Conservation (phyloP, 2,888 invertebrate species). For the Prostheceraeus crozeri region DNA sequence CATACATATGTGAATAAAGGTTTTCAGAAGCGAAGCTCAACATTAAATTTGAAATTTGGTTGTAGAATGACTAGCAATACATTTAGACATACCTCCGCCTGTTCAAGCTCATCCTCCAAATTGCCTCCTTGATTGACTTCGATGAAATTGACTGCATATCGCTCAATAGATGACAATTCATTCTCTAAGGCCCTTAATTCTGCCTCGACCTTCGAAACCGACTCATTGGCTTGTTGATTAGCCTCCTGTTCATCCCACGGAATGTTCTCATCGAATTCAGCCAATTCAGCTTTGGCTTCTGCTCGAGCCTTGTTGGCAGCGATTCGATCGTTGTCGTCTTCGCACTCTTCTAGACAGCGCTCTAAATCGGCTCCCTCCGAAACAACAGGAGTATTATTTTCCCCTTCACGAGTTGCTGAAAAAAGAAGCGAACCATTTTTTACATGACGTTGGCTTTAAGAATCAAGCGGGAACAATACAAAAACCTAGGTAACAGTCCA, state of each 20-base stretch:
- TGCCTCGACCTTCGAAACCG: slow-evolving; percentile 32
- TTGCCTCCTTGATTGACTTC: slow-evolving; percentile 75
- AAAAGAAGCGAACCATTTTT: neutral
- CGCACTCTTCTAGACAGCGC: slow-evolving; percentile 35
- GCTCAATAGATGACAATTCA: slow-evolving; percentile 83
- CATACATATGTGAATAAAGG: too few relatives aligned
- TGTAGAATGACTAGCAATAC: slow-evolving; percentile 7
- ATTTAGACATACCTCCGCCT: slow-evolving; percentile 66
- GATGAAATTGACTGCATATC: slow-evolving; percentile 84
- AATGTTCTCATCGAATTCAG: slow-evolving; percentile 89
- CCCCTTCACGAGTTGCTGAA: neutral
- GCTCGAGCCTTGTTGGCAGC: slow-evolving; percentile 37
- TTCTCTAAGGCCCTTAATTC: slow-evolving; percentile 37
- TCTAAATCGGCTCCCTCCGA: slow-evolving; percentile 19
- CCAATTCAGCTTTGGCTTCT: slow-evolving; percentile 60
- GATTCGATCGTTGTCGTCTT: slow-evolving; percentile 37
- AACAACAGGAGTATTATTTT: neutral
- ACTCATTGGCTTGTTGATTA: slow-evolving; percentile 32
- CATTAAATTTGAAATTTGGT: neutral
- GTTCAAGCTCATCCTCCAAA: slow-evolving; percentile 72
- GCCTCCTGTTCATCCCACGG: slow-evolving; percentile 65
- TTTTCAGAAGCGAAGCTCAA: too few relatives aligned
- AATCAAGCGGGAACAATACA: too few relatives aligned
- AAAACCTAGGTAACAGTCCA: too few relatives aligned
- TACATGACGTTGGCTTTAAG: neutral